Evolutionary conservation across 2,797 vertebrate genomes (phyloP), one percentile per base, ranked within the genome.

Genomic region (Eupleurogrammus muticus): DNA sequence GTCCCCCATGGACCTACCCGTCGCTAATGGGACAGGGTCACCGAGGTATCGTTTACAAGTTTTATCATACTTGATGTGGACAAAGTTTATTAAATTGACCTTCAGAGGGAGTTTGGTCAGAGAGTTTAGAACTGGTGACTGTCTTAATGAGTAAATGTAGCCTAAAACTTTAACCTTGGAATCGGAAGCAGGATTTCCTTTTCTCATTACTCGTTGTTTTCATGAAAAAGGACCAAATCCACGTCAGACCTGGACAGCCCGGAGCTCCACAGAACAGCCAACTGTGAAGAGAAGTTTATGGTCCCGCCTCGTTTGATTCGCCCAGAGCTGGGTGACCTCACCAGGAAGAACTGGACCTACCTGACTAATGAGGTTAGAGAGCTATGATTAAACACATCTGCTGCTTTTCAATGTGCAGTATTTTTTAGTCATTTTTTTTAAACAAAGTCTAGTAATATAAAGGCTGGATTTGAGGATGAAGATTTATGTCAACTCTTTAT

Each of bases 271-370:
- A 63, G 83, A 14, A 87, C 90, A 36, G 32, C 80, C 68, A 88
- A 91, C 68, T 80, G 74, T 49, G 83, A 88, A 5, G 83, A 90
- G 83, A 94, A 93, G 16, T 69, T 91, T 11, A 47, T 60, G 32
- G 20, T 79, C 17, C 81, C 80, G 3, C 63, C 88, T 9, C 51
- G 92, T 62, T 88, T 88, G 0, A 82, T 89, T 72, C 73, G 69
- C 34, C 80, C 91, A 47, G 92, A 95, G 74, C 81, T 93, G 0
- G 5, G 90, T 5, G 73, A 94, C 52, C 7, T 94, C 58, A 93
- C 81, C 86, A 90, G 95, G 73, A 95, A 96, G 55, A 95, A 94
- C 55, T 97, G 96, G 95, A 94, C 95, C 77, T 95, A 94, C 86
- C 90, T 96, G 47, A 89, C 88, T 57, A 93, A 95, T 51, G 95